Conservation (phyloP, 35 echinoderm and acorn worm species). For the Ophiothrix spiculata region DNA sequence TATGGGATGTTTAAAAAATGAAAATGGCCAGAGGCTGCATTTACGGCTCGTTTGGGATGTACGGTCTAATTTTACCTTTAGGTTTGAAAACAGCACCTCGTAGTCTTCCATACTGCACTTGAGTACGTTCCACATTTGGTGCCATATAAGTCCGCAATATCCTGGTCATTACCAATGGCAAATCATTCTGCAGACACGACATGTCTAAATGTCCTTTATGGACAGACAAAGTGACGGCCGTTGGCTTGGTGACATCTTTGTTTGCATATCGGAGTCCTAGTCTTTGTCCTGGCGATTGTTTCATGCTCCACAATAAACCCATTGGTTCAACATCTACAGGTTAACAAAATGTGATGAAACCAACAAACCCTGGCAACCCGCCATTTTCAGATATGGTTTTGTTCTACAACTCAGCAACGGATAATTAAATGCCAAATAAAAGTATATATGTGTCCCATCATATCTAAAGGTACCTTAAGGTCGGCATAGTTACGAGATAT, state of each 20-base stretch:
- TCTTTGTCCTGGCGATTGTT: constrained; percentile 19
- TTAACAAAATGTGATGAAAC: too few species aligned
- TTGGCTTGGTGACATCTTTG: constrained; percentile 32
- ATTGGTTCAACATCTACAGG: constrained; percentile 46
- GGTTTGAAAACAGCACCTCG: constrained; percentile 45
- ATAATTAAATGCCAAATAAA: too few species aligned
- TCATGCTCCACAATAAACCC: constrained; percentile 54
- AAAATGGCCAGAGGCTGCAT: too few species aligned
- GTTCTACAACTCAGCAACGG: too few species aligned
- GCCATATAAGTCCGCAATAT: constrained; percentile 35
- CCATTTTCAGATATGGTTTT: too few species aligned
- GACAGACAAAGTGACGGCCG: constrained; percentile 4
- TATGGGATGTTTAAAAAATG: too few species aligned
- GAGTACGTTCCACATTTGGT: constrained; percentile 19
- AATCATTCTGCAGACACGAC: not conserved
- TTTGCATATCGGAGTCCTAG: constrained; percentile 5
- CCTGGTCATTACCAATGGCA: not conserved
- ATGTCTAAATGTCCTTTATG: constrained; percentile 29
- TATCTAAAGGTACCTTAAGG: too few species aligned
- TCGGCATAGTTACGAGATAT: too few species aligned
- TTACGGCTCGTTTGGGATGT: too few species aligned
- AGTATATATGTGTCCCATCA: too few species aligned
- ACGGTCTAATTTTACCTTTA: constrained; percentile 48
- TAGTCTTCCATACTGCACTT: constrained; percentile 7
- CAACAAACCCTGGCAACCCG: too few species aligned